Evolutionary conservation across 2,888 invertebrate species (phyloP).

Genomic region (Ophion ventricosus): DNA sequence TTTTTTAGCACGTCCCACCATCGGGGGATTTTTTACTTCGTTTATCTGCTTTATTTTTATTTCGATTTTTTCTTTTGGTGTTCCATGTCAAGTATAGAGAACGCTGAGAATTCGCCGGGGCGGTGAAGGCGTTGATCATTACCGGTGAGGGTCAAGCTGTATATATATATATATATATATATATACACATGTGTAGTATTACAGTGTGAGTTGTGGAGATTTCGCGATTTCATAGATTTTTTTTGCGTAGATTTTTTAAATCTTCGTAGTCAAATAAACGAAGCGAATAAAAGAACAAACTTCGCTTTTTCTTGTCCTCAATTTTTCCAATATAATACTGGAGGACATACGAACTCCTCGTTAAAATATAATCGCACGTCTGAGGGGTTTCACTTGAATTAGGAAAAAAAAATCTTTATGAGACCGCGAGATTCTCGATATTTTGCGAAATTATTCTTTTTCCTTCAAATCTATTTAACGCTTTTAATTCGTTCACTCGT

Average conservation of each 20-base stretch:
- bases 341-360: constrained; percentile 30
- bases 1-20: constrained; percentile 27
- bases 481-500: constrained; percentile 33
- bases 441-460: constrained; percentile 35
- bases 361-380: not conserved
- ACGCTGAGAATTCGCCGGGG: constrained; percentile 10
- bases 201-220: constrained; percentile 13
- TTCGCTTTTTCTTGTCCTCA: not conserved
- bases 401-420: not conserved
- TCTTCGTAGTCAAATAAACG: constrained; percentile 16
- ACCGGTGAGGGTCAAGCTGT: constrained; percentile 27
- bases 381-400: not conserved
- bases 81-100: constrained; percentile 9
- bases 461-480: constrained; percentile 13
- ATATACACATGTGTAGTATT: constrained; percentile 45
- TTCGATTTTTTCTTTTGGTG: constrained; percentile 19
- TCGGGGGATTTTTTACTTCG: constrained; percentile 1
- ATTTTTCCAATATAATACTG: constrained; percentile 34
- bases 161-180: no score
- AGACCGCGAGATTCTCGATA: constrained; percentile 42
- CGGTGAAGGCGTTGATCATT: constrained; percentile 2
- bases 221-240: constrained; percentile 16
- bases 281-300: constrained; percentile 24
- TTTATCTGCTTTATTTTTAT: constrained; percentile 3
- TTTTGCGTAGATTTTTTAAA: constrained; percentile 21